Percentiles rank a stretch among this genome's conserved stretches.
phyloP scores from a whole-genome alignment of 2,888 invertebrate genomes.

The Cryptus viduatorius region DNA sequence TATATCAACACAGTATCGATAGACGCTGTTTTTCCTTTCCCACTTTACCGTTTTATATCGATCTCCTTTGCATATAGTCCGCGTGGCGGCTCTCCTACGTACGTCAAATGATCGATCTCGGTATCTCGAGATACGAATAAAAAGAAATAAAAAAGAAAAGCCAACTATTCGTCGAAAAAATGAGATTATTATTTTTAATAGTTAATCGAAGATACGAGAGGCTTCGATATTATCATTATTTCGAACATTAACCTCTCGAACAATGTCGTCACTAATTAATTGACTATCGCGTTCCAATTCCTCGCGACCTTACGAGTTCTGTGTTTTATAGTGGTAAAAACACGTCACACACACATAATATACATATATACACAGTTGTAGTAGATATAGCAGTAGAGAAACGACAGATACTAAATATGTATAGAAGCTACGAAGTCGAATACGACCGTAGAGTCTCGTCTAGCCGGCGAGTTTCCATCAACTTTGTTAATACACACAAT shows the following conservation, averaged over 20 bases:
- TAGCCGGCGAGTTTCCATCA: conserved; percentile 38
- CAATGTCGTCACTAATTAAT: conserved; percentile 41
- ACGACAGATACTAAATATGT: conserved; percentile 38
- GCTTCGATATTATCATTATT: background rate
- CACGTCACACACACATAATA: background rate
- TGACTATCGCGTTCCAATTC: conserved; percentile 22
- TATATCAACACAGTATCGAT: conserved; percentile 7
- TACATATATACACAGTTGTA: background rate
- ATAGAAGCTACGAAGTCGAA: conserved; percentile 11
- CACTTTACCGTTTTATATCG: conserved; percentile 25
- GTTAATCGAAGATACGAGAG: conserved; percentile 3
- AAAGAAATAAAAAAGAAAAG: background rate
- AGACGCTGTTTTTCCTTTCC: conserved; percentile 25
- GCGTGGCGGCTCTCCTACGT: conserved; percentile 20
- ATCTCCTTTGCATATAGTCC: conserved; percentile 34
- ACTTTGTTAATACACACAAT: conserved; percentile 22
- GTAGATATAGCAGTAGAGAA: background rate
- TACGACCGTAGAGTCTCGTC: conserved; percentile 7
- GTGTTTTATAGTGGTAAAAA: background rate
- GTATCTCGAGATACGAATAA: background rate
- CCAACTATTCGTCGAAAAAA: background rate
- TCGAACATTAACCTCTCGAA: background rate
- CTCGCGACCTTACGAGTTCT: conserved; percentile 15
- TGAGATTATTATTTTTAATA: background rate
- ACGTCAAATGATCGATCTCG: conserved; percentile 23